A percentile compares a stretch with the other conserved stretches of the same genome.
Evolutionary conservation across 2,113 vertebrate species (phyloP).

Genomic region (Otolemur garnettii): DNA sequence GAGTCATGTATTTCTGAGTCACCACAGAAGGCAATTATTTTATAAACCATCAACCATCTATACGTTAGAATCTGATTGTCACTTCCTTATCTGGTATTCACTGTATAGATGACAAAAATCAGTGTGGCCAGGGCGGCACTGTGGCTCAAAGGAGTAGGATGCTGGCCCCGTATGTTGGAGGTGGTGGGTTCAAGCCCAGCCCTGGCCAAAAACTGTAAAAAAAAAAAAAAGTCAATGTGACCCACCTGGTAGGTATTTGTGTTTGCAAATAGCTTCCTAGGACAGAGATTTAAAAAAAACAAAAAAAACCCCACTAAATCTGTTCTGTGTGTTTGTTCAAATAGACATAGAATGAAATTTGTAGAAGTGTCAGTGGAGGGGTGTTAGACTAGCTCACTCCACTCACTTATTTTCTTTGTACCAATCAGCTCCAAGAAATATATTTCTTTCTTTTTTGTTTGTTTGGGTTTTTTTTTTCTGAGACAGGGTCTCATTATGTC

Average conservation of each 20-base stretch:
- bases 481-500: background rate
- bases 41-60: accelerated
- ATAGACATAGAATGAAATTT: accelerated
- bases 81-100: background rate
- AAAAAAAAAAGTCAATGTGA: too few relatives aligned
- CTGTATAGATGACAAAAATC: too few relatives aligned
- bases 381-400: too few relatives aligned
- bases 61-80: accelerated
- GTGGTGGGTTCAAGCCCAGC: too few relatives aligned
- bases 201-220: too few relatives aligned
- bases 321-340: accelerated
- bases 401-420: background rate
- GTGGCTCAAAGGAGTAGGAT: too few relatives aligned
- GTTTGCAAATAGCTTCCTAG: background rate
- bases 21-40: background rate
- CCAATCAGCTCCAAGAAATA: too few relatives aligned
- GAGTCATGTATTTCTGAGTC: too few relatives aligned
- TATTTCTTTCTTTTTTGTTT: background rate
- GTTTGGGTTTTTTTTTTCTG: background rate
- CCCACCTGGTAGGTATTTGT: background rate
- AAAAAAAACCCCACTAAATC: background rate
- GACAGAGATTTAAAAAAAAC: background rate
- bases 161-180: too few relatives aligned
- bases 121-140: too few relatives aligned
- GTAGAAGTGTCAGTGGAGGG: accelerated